These are phyloP conservation scores for Dromaius novaehollandiae DNA, from an alignment of 2,113 vertebrate species.

Conservation along the genomic window DNA sequence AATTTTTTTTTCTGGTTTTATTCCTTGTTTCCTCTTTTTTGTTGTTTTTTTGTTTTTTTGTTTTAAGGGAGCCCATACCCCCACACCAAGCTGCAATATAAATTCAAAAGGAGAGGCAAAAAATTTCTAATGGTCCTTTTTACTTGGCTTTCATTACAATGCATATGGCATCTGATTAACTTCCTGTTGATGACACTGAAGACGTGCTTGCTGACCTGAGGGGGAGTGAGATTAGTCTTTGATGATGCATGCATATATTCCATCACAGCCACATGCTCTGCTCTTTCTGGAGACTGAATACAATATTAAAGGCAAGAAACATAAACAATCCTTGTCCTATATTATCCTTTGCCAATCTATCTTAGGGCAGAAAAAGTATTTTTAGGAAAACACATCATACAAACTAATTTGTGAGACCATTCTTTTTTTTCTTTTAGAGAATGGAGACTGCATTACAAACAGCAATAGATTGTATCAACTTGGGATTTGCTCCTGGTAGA, in stretches of 20 bases:
- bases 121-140: neutral
- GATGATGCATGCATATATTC: neutral
- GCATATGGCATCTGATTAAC: neutral
- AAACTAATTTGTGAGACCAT: neutral
- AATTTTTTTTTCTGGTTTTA: neutral
- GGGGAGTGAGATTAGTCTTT: neutral
- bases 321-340: neutral
- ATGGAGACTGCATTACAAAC: neutral
- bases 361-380: neutral
- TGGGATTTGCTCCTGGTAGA: neutral
- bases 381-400: neutral
- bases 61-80: neutral
- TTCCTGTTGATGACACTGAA: neutral
- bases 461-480: neutral
- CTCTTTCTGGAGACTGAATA: neutral
- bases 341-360: neutral
- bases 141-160: neutral
- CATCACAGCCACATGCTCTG: rapidly evolving
- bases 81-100: neutral
- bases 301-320: neutral
- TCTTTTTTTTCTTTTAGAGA: neutral
- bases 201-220: neutral
- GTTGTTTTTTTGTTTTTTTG: neutral
- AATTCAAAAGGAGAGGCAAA: neutral
- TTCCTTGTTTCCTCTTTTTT: too few relatives aligned